These are phyloP conservation scores for Gymnothorax reevesii DNA, from an alignment of 2,797 vertebrate genomes.

Conservation along the genomic window DNA sequence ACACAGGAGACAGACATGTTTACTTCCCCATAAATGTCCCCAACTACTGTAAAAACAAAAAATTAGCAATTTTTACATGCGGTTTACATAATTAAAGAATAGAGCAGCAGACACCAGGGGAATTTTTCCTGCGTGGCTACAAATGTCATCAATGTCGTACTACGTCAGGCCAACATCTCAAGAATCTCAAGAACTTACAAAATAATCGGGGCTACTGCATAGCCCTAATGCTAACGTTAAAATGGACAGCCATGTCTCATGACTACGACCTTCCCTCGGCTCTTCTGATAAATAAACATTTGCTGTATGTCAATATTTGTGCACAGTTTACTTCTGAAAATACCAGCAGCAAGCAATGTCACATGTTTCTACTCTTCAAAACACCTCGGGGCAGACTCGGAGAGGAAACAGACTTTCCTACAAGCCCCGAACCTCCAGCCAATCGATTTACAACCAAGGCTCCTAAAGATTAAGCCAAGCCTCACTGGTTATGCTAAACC, in stretches of 20 bases:
- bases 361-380: too few relatives aligned
- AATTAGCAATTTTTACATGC: background rate
- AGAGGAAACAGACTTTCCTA: too few relatives aligned
- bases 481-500: too few relatives aligned
- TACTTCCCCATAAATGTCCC: background rate
- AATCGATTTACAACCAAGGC: too few relatives aligned
- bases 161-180: too few relatives aligned
- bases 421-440: too few relatives aligned
- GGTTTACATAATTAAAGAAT: background rate
- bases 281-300: background rate
- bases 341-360: background rate
- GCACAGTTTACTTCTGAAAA: background rate
- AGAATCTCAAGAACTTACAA: background rate
- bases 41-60: background rate
- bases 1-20: conserved; percentile 5
- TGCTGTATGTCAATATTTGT: background rate
- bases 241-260: background rate
- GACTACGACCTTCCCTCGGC: background rate
- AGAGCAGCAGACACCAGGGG: background rate
- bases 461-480: too few relatives aligned
- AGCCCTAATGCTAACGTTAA: background rate
- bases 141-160: background rate
- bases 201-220: too few relatives aligned
- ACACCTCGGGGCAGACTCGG: too few relatives aligned
- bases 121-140: background rate